Evolutionary conservation across 1,140 invertebrate species (phyloP), one percentile per base, ranked within the genome.

Genomic region (Homarus americanus): DNA sequence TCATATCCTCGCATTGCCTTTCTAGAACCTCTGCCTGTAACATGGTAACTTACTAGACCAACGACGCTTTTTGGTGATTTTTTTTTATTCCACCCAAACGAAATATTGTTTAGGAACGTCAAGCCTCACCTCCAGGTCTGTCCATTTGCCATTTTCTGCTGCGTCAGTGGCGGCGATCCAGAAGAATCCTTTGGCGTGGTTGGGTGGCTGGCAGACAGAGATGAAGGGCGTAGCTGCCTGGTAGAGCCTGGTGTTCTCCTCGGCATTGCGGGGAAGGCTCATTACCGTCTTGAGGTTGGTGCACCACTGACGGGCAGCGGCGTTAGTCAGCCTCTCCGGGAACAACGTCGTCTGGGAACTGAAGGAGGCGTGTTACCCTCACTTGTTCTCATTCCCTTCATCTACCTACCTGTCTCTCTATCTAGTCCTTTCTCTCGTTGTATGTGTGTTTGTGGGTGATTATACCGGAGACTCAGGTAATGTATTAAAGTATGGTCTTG

Each of bases 181-280:
- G 20, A 87, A 34, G 85, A 87, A 87, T 2, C 34, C 85, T 17
- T 38, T 87, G 34, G 85, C 85, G 75, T 87, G 85, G 76, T 87
- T 87, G 75, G 75, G 75, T 28, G 85, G 85, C 24, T 79, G 85
- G 49, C 85, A 87, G 73, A 41, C 49, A 24, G 36, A 20, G n/a
- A 63, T 40, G 85, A 87, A 87, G 76, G 85, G 85, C 24, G 24
- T 3, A 15, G 85, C 75, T 7, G 44, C 53, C 3, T 40, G 44
- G 41, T 87, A 87, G 20, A 87, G 49, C 24, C 58, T 28, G 10
- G n/a, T 32, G 85, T 87, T 87, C 0, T 79, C 85, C 20, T 79
- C 49, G 41, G 73, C 20, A 75, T 2, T 63, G 38, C 75, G 76
- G 7, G 85, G 75, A 2, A 87, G 32, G 49, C 78, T 41, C 63